Evolutionary conservation across 2,797 vertebrate genomes (phyloP).

Genomic region (Phalanger gymnotis): DNA sequence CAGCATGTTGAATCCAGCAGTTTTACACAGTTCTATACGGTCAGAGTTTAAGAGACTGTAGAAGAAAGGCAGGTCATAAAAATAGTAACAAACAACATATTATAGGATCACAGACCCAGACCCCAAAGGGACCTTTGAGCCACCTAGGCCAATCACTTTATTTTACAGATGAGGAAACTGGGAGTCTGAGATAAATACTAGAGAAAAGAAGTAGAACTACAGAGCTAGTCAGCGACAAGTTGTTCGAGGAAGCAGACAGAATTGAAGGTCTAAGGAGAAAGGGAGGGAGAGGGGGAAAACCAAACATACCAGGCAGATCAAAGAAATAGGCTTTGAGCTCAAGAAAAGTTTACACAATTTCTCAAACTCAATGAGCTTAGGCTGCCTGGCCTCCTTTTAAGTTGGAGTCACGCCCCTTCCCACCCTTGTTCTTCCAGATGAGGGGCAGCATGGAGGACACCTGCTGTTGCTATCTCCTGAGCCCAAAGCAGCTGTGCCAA

Average conservation of each 20-base stretch:
- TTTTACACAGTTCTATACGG: not conserved
- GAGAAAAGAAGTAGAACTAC: not conserved
- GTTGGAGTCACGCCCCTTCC: not conserved
- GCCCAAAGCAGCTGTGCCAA: not conserved
- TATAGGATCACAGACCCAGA: not conserved
- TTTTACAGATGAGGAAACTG: not conserved
- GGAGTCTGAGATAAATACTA: not conserved
- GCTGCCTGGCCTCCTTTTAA: not conserved
- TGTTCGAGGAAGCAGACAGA: not conserved
- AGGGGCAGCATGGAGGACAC: not conserved
- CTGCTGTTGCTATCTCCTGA: not conserved
- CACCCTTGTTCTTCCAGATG: not conserved
- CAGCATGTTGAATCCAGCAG: not conserved
- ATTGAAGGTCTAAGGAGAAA: not conserved
- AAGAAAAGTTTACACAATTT: not conserved
- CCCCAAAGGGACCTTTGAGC: not conserved
- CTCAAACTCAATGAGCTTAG: not conserved
- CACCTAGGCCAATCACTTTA: not conserved
- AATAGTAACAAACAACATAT: not conserved
- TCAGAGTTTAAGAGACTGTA: not conserved
- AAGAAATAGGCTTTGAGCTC: not conserved
- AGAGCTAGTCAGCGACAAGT: not conserved
- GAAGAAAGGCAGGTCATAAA: not conserved
- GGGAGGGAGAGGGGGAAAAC: not conserved
- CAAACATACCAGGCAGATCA: not conserved